phyloP scores from a whole-genome alignment of 2,797 vertebrate species.

The Avahi laniger region DNA sequence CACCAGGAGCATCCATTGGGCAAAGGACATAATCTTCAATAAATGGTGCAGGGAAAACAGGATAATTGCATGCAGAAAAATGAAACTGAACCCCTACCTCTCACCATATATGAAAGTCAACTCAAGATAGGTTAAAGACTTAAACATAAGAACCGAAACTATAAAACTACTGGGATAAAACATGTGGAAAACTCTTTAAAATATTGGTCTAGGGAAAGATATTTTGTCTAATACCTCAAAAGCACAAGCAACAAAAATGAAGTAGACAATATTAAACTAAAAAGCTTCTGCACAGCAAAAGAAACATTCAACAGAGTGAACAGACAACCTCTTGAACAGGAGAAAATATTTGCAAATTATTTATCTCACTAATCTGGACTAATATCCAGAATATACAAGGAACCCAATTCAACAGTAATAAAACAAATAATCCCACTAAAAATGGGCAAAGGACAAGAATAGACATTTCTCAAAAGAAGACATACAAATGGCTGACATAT shows the following conservation, averaged over 20 bases:
- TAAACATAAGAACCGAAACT: background rate
- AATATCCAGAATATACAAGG: background rate
- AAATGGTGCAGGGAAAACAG: background rate
- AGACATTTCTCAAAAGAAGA: background rate
- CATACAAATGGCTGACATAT: background rate
- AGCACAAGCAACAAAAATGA: background rate
- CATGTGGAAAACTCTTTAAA: background rate
- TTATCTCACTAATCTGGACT: background rate
- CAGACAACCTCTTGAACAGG: background rate
- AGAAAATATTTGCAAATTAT: background rate
- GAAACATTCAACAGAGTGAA: background rate
- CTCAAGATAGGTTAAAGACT: background rate
- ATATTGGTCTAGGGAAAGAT: background rate
- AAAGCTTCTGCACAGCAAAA: background rate
- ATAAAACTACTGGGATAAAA: background rate
- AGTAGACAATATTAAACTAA: background rate
- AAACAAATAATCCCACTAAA: background rate
- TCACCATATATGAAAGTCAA: background rate
- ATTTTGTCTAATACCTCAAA: background rate
- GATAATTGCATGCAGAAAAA: background rate
- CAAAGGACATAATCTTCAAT: background rate
- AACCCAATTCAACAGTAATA: background rate
- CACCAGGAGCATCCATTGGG: background rate
- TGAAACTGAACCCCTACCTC: background rate
- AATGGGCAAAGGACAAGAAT: background rate